Percentiles rank a stretch among this genome's conserved stretches.
Conservation (phyloP, 2,888 invertebrate genomes). For the Brachyopa scutellaris region DNA sequence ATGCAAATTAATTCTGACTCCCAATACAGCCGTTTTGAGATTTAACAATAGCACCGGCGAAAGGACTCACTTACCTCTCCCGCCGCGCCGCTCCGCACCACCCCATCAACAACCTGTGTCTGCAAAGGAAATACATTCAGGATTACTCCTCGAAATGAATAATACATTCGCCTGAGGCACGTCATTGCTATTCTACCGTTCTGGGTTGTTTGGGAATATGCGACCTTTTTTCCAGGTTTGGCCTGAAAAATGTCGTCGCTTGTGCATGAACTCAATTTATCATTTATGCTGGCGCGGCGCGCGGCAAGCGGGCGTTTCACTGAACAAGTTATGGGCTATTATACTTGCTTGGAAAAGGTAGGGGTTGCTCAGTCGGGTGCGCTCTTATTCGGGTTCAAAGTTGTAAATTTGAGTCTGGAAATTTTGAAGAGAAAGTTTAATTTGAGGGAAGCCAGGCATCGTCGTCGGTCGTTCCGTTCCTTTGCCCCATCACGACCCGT, state of each 20-base stretch:
- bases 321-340: conserved; percentile 49
- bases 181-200: conserved; percentile 34
- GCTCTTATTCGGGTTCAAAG: conserved; percentile 23
- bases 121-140: conserved; percentile 69
- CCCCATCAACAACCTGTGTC: conserved; percentile 43
- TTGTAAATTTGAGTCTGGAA: conserved; percentile 22
- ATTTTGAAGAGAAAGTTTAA: conserved; percentile 22
- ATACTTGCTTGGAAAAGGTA: conserved; percentile 32
- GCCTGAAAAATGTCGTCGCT: conserved; percentile 62
- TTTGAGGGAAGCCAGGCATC: background rate
- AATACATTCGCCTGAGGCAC: conserved; percentile 70
- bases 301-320: background rate
- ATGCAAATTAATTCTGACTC: conserved; percentile 70
- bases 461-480: conserved; percentile 2
- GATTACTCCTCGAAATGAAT: conserved; percentile 70
- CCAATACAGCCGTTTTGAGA: conserved; percentile 64
- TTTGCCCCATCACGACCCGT: conserved; percentile 64
- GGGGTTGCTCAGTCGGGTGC: conserved; percentile 9
- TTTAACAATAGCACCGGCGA: conserved; percentile 62
- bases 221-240: conserved; percentile 42
- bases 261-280: conserved; percentile 65
- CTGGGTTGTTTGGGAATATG: conserved; percentile 1
- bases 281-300: conserved; percentile 41
- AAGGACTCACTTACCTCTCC: conserved; percentile 48
- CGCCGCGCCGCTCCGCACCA: background rate